Evolutionary conservation across 2,888 invertebrate genomes (phyloP), one percentile per base, ranked within the genome.

Genomic region (Brachyptera risi): DNA sequence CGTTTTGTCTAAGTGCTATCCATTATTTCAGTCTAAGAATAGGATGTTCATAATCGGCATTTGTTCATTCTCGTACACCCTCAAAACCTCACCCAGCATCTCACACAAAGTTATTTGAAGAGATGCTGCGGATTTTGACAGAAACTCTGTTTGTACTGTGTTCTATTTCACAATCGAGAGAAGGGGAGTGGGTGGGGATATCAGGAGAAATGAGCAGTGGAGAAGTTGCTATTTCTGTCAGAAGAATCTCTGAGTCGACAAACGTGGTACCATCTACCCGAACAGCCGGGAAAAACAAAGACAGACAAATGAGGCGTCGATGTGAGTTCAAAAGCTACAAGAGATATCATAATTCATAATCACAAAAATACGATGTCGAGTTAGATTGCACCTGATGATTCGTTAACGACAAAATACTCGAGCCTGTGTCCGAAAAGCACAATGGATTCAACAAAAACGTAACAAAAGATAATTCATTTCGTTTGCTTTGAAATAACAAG

Each of bases 21-120:
- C 58, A 61, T 61, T 61, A 49, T 51, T 58, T 9, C 17, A 9
- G 47, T 60, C 61, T 38, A 58, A 58, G 61, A 61, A 61, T 61
- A 61, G 56, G 11, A 61, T 44, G 21, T 50, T 15, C 38, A 60
- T 60, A 38, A 47, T 56, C 44, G 42, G 42, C 42, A 56, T 37
- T 58, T 47, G 37, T 58, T 49, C 24, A n/a, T 13, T 15, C 24
- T 51, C 21, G 5, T 15, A n/a, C 42, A 3, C 27, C 57, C 58
- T 24, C 27, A 7, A 35, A 54, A 42, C 44, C 40, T 42, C 54
- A 54, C 37, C 54, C 15, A 9, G 35, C 37, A 54, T 37, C 19
- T 17, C 35, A 17, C 50, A 26, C 26, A 5, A 51, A 51, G 50
- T 51, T 51, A 51, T 37, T 59, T 51, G 59, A 50, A 50, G 59